Evolutionary conservation across 2,113 vertebrate genomes (phyloP).

Genomic region (Crotalus viridis): DNA sequence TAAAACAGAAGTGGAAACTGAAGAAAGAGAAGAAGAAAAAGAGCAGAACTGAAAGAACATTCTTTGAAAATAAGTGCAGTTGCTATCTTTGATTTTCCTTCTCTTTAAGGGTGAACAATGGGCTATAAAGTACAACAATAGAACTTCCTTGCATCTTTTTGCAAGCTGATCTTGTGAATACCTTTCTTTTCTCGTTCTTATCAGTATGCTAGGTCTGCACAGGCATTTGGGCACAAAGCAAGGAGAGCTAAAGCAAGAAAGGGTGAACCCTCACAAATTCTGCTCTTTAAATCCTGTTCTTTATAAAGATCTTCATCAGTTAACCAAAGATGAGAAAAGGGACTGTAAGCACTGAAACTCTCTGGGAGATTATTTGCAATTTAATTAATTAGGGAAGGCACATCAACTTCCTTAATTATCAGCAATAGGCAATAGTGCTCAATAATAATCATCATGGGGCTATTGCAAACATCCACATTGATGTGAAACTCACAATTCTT

Average conservation of each 20-base stretch:
- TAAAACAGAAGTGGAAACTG: constrained; percentile 41
- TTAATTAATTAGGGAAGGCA: not conserved
- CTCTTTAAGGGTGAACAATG: not conserved
- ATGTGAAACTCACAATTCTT: not conserved
- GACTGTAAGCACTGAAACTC: not conserved
- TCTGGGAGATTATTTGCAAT: not conserved
- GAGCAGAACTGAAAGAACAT: constrained; percentile 20
- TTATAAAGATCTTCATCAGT: not conserved
- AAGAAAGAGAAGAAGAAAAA: not conserved
- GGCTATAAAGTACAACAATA: not conserved
- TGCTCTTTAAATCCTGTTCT: not conserved
- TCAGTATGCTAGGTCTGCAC: not conserved
- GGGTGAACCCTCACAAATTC: not conserved
- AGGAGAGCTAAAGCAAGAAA: not conserved
- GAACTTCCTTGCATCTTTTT: not conserved
- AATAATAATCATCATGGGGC: not conserved
- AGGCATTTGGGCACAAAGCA: not conserved
- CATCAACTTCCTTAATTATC: not conserved
- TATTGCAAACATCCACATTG: not conserved
- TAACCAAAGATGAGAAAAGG: not conserved
- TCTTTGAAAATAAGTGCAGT: not conserved
- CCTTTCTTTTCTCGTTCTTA: not conserved
- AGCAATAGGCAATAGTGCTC: not conserved
- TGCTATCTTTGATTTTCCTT: constrained; percentile 3
- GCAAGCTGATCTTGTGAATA: not conserved